Conservation (phyloP, 2,113 vertebrate genomes). For the Suricata suricatta region DNA sequence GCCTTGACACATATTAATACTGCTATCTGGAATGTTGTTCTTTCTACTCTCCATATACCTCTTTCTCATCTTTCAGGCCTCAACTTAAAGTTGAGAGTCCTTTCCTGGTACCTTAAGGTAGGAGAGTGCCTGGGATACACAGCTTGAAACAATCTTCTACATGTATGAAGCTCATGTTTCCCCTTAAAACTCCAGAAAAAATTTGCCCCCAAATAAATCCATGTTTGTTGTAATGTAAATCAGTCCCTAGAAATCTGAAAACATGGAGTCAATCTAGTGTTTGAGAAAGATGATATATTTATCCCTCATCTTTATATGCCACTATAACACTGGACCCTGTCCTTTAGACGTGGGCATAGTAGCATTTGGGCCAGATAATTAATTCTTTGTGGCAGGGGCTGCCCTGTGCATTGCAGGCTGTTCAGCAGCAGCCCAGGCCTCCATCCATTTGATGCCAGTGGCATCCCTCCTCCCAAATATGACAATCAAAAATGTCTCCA, state of each 20-base stretch:
- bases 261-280: background rate
- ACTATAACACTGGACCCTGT: background rate
- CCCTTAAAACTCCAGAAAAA: constrained; percentile 25
- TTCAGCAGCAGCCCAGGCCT: background rate
- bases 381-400: background rate
- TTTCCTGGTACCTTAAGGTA: background rate
- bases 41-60: background rate
- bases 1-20: background rate
- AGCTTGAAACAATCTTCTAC: background rate
- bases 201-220: constrained; percentile 6
- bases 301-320: background rate
- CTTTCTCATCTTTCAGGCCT: background rate
- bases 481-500: background rate
- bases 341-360: accelerated
- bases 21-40: background rate
- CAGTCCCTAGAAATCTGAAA: background rate
- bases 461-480: background rate
- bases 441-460: background rate
- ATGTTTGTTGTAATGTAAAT: background rate
- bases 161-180: background rate
- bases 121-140: background rate
- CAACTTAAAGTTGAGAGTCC: background rate
- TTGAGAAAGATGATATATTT: background rate
- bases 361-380: background rate
- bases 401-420: background rate